Base-by-base conservation (phyloP, 1,140 invertebrate genomes). In the Lordiphosa stackelbergi region DNA sequence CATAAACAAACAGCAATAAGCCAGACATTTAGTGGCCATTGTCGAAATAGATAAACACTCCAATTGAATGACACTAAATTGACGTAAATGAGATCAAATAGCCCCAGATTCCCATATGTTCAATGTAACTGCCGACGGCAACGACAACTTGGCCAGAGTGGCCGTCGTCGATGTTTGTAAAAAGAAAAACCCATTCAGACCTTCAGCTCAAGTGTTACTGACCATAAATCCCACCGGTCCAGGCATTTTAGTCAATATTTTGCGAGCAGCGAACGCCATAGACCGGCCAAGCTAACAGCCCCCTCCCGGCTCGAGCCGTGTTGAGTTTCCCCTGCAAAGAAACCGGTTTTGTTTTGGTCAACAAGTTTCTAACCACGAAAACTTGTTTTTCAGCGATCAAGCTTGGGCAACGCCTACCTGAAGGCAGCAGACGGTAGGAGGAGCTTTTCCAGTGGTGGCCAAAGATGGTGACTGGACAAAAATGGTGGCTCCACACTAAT, bases 51-150 rank as follows among this genome's bases (percentile, higher is more conserved):
- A 83, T 83, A 83, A 83, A 83, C 77, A 83, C 77, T 63, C 53
- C 54, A 73, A 69, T 57, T 10, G 42, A 72, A 83, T 60, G 77
- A 83, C 77, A 77, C 77, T 66, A 69, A 77, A 69, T 69, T 64
- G 77, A 83, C 77, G 73, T 72, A 73, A 83, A 83, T 83, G 66
- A 65, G 77, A 83, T 77, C 65, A 58, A 69, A 81, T 73, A 55
- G 58, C 42, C 51, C 54, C 52, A 52, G 12, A 5, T n/a, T 28
- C n/a, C 11, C 5, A 46, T 28, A 10, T 0, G 5, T 13, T 5
- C 19, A 5, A 55, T 66, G 45, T 65, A 62, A 72, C 46, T 73
- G 68, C 77, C 77, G 77, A 54, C 77, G 77, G 75, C 59, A 24
- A 31, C 51, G 43, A 34, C 37, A 42, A 72, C 41, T 78, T 73